Percentiles rank a stretch among this genome's conserved stretches.
phyloP scores from a whole-genome alignment of 2,888 invertebrate species.

The Perizoma affinitatum region DNA sequence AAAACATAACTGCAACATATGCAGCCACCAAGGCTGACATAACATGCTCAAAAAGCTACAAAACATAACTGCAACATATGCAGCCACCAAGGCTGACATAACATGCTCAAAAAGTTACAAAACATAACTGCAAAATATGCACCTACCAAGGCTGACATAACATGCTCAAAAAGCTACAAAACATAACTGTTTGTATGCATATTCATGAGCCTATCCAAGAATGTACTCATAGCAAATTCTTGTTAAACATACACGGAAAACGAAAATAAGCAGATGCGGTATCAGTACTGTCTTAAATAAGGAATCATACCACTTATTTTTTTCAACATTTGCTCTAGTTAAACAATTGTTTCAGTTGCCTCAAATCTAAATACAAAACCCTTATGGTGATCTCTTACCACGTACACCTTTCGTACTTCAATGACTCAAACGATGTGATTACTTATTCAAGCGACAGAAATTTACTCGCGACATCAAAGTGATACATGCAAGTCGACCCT shows the following conservation, averaged over 20 bases:
- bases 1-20: too few relatives aligned
- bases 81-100: too few relatives aligned
- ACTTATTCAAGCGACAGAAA: constrained; percentile 78
- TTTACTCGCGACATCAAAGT: constrained; percentile 75
- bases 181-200: constrained; percentile 51
- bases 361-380: not conserved
- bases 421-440: constrained; percentile 63
- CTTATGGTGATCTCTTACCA: not conserved
- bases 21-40: too few relatives aligned
- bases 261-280: constrained; percentile 2
- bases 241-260: constrained; percentile 5
- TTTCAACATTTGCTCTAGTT: too few relatives aligned
- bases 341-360: too few relatives aligned
- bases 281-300: not conserved
- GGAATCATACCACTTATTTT: too few relatives aligned
- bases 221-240: constrained; percentile 45
- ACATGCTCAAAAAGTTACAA: too few relatives aligned
- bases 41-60: too few relatives aligned
- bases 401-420: constrained; percentile 1
- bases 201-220: constrained; percentile 55
- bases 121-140: too few relatives aligned
- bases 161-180: too few relatives aligned
- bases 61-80: too few relatives aligned
- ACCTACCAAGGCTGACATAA: too few relatives aligned
- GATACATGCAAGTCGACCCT: constrained; percentile 79